Evolutionary conservation across 2,888 invertebrate species (phyloP).

Genomic region (Drosophila neotestacea): DNA sequence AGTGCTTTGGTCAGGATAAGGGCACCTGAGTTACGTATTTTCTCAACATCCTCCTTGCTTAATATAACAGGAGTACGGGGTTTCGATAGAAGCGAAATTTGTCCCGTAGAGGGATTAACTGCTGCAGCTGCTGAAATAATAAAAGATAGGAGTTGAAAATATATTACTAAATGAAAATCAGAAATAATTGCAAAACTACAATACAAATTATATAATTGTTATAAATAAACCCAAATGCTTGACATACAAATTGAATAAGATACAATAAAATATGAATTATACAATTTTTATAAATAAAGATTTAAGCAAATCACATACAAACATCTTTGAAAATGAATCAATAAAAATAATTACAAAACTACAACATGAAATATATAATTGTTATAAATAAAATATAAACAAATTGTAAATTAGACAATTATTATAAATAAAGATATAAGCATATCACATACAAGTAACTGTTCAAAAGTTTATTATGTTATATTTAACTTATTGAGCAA

Average conservation of each 20-base stretch:
- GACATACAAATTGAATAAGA: not conserved
- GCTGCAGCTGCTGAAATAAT: slow-evolving; percentile 8
- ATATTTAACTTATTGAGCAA: not conserved
- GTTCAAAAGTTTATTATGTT: not conserved
- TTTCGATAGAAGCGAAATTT: slow-evolving; percentile 55
- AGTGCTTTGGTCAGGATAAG: slow-evolving; percentile 36
- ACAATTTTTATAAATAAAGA: not conserved
- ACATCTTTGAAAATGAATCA: no score
- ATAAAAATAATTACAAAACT: no score
- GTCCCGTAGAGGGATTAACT: slow-evolving; percentile 14
- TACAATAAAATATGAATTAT: not conserved
- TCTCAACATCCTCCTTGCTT: slow-evolving; percentile 68
- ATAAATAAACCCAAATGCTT: no score
- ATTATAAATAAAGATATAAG: not conserved
- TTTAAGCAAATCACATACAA: not conserved
- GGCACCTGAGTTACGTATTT: slow-evolving; percentile 52
- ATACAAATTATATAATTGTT: not conserved
- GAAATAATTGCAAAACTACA: not conserved
- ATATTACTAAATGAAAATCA: no score
- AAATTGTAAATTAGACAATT: no score
- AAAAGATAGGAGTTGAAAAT: not conserved
- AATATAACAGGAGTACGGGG: slow-evolving; percentile 60
- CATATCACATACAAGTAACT: not conserved
- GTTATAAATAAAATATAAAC: not conserved
- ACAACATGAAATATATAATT: not conserved